A percentile compares a stretch with the other conserved stretches of the same genome.
Evolutionary conservation across 2,888 invertebrate species (phyloP).

Genomic region (Callosobruchus maculatus): DNA sequence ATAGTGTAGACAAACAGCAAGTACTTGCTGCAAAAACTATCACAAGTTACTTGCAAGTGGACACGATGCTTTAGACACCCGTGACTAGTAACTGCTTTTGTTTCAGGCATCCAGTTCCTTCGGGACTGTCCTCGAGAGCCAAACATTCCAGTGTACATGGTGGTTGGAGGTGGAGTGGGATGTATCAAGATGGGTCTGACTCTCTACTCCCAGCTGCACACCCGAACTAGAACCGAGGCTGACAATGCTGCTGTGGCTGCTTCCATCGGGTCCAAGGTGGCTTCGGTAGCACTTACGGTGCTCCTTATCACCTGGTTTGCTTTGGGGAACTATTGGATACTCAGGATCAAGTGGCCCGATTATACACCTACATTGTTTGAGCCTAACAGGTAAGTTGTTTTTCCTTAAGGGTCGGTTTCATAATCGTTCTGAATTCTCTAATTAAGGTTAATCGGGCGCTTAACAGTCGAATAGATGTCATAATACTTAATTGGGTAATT

Average conservation of each 20-base stretch:
- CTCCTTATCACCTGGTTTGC: conserved; percentile 75
- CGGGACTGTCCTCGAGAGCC: conserved; percentile 76
- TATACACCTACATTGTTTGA: conserved; percentile 69
- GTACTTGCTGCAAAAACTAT: too few relatives aligned
- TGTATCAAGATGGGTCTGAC: conserved; percentile 67
- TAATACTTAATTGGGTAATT: too few relatives aligned
- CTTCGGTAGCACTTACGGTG: conserved; percentile 62
- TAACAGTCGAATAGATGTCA: too few relatives aligned
- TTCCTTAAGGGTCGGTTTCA: too few relatives aligned
- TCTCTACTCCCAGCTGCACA: conserved; percentile 63
- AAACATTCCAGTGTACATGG: conserved; percentile 76
- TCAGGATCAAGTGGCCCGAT: conserved; percentile 73
- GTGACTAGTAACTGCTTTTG: too few relatives aligned
- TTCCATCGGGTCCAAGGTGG: conserved; percentile 58
- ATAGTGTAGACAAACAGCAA: too few relatives aligned
- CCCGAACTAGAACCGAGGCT: conserved; percentile 45
- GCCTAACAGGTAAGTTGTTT: conserved; percentile 58
- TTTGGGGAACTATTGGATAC: conserved; percentile 76
- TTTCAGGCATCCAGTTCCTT: conserved; percentile 74
- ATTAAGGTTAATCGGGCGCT: too few relatives aligned
- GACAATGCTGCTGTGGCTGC: conserved; percentile 47
- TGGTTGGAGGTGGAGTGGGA: conserved; percentile 77
- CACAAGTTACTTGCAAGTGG: too few relatives aligned
- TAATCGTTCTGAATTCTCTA: too few relatives aligned
- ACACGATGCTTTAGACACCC: too few relatives aligned